Evolutionary conservation across 2,797 vertebrate genomes (phyloP).

Genomic region (Peromyscus attwateri): DNA sequence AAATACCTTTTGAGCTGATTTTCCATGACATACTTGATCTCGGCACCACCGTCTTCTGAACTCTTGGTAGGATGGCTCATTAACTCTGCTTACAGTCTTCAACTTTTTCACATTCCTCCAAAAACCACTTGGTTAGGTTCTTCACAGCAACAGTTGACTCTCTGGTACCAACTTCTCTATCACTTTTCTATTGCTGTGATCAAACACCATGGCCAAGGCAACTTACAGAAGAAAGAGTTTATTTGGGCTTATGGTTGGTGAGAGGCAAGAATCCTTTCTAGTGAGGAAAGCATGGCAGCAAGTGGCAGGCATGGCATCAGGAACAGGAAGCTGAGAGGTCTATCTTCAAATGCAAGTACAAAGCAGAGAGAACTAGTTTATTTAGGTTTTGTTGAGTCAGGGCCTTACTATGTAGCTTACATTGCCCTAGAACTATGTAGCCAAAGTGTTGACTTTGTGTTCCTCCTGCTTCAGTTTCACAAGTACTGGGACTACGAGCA

Average conservation of each 20-base stretch:
- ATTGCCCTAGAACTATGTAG: not conserved
- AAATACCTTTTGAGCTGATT: not conserved
- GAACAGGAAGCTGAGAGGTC: not conserved
- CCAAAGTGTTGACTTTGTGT: not conserved
- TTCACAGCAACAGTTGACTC: not conserved
- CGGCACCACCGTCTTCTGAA: not conserved
- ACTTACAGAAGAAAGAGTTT: not conserved
- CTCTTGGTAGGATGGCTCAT: too few relatives aligned
- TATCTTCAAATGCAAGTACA: not conserved
- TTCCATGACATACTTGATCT: not conserved
- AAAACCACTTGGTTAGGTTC: not conserved
- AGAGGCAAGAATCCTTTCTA: not conserved
- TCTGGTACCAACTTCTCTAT: not conserved
- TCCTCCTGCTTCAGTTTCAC: not conserved
- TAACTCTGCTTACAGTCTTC: not conserved
- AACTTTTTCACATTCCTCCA: not conserved
- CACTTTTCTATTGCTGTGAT: not conserved
- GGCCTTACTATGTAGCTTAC: not conserved
- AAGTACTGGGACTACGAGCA: not conserved
- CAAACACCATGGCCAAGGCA: not conserved
- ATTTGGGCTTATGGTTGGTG: not conserved
- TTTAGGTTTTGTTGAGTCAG: not conserved
- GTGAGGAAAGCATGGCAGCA: not conserved
- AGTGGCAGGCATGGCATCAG: not conserved
- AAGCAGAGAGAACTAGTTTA: not conserved